Evolutionary conservation across 2,888 invertebrate genomes (phyloP), one percentile per base, ranked within the genome.

Genomic region (Charanyca ferruginea): DNA sequence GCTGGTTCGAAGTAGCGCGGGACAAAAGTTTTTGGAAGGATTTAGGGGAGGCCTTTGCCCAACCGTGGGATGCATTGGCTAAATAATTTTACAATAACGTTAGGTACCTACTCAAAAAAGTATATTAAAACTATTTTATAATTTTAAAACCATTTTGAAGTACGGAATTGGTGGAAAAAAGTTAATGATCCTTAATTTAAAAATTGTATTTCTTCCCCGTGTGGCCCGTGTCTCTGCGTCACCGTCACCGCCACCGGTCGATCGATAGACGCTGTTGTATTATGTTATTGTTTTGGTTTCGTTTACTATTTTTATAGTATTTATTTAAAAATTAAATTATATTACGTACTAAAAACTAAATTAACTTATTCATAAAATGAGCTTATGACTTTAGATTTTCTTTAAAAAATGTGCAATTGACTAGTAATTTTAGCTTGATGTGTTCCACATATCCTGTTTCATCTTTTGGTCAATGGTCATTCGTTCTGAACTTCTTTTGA

Each of bases 281-380:
- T 42, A 32, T 22, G 66, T 66, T 73, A 42, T 73, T 64, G 57
- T 71, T 77, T 65, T 71, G 59, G 60, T 41, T 47, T 22, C 0
- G 28, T 45, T 61, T 53, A 18, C 28, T 42, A 32, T 11, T 11
- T 32, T 22, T 7, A 16, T 1, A 1, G 7, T 38, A 20, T 51
- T 38, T 52, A 32, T 28, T 71, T 52, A 42, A 3, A 28, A 45
- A 23, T 58, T 35, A 23, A 22, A 28, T 23, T 23, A 16, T 2
- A 22, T 5, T 16, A 7, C 3, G 2, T 23, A 49, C n/a, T 32
- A 0, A n/a, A 16, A 57, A 44, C 20, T 38, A 9, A 4, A 45
- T 76, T 53, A n/a, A 16, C 6, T 8, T 1, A n/a, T 45, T 38
- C 3, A 4, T 22, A 23, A 59, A 0, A n/a, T 9, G 8, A 25